These are phyloP conservation scores for Salvator merianae DNA, from an alignment of 2,113 vertebrate species.

Conservation along the genomic window DNA sequence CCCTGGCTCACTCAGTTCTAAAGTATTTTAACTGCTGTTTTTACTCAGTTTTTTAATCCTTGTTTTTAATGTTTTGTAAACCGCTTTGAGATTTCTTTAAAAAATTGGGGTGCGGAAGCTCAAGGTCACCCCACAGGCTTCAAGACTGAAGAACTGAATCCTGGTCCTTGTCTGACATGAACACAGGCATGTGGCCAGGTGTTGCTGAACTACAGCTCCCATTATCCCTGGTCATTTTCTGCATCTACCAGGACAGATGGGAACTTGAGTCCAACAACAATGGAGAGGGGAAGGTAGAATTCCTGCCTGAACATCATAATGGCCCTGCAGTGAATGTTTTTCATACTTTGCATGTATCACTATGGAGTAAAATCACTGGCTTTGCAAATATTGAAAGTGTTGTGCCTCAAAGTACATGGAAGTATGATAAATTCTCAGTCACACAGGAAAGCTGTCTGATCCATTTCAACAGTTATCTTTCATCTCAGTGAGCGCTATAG, in stretches of 20 bases:
- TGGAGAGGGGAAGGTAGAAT: no score
- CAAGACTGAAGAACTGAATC: background rate
- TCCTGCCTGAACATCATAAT: background rate
- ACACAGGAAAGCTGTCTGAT: background rate
- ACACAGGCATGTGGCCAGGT: background rate
- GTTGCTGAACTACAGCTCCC: no score
- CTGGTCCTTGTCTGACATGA: background rate
- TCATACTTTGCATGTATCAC: background rate
- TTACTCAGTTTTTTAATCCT: no score
- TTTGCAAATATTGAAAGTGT: background rate
- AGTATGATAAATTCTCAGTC: background rate
- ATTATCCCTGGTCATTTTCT: no score
- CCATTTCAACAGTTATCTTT: background rate
- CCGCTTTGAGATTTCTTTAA: no score
- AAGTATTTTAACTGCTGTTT: no score
- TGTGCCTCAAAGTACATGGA: background rate
- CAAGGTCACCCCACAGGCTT: background rate
- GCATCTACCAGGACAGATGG: no score
- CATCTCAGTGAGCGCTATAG: background rate
- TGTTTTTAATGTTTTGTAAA: no score
- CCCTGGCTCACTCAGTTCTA: no score
- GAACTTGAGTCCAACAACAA: no score
- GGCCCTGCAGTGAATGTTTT: background rate
- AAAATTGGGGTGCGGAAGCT: background rate
- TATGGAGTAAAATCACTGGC: background rate